These are phyloP conservation scores for Anoplius nigerrimus DNA, from an alignment of 2,888 invertebrate species.

Conservation along the genomic window DNA sequence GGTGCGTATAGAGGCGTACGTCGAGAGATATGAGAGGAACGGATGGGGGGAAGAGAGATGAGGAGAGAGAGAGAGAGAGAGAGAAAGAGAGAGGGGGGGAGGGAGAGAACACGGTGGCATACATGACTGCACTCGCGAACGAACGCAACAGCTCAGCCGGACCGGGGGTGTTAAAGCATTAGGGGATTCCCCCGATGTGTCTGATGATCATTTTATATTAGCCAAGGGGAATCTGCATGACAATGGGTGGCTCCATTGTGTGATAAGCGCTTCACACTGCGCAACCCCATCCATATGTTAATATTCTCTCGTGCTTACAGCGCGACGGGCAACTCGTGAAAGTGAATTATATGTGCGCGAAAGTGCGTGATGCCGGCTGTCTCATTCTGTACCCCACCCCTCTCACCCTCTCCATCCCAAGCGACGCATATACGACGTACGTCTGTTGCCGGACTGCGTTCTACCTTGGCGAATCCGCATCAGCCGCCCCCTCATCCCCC, in stretches of 20 bases:
- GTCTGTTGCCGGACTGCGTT: too few species aligned
- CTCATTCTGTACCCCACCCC: slow-evolving; percentile 2
- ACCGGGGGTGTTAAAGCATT: slow-evolving; percentile 57
- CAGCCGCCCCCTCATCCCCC: slow-evolving; percentile 10
- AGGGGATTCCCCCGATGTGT: slow-evolving; percentile 63
- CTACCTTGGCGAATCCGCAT: too few species aligned
- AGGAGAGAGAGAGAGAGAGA: not conserved
- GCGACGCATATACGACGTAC: not conserved
- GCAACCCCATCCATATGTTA: slow-evolving; percentile 61
- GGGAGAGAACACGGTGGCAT: slow-evolving; percentile 37
- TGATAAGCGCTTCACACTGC: slow-evolving; percentile 66
- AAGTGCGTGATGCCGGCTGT: slow-evolving; percentile 46
- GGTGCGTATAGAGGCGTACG: too few species aligned
- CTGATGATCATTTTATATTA: slow-evolving; percentile 69
- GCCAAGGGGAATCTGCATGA: slow-evolving; percentile 68
- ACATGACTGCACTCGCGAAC: slow-evolving; percentile 51
- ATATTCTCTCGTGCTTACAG: slow-evolving; percentile 52
- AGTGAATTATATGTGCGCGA: slow-evolving; percentile 57
- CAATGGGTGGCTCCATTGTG: slow-evolving; percentile 65
- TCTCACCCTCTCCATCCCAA: not conserved
- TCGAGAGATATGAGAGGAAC: too few species aligned
- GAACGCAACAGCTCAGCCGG: slow-evolving; percentile 50
- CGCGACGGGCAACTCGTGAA: slow-evolving; percentile 50
- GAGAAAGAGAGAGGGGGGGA: not conserved
- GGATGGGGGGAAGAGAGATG: not conserved